Conservation (phyloP, 1,140 invertebrate species). For the Hypsibius dujardini region DNA sequence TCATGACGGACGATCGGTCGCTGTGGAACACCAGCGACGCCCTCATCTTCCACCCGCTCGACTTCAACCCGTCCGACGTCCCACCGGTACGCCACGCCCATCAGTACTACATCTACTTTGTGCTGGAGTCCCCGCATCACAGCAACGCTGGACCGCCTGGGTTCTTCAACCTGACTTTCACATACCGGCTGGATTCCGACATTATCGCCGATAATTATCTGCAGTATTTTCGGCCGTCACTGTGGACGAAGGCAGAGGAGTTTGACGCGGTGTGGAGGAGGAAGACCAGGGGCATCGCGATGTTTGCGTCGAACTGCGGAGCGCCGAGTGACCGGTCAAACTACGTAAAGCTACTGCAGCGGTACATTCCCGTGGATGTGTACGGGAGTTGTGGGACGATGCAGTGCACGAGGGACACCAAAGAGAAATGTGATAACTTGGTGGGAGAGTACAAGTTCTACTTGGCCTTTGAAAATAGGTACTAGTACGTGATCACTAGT, state of each 20-base stretch:
- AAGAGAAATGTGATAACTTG: constrained; percentile 24
- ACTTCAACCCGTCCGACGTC: constrained; percentile 21
- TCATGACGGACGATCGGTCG: constrained; percentile 19
- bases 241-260: neutral
- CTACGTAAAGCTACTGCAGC: constrained; percentile 25
- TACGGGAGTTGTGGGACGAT: constrained; percentile 29
- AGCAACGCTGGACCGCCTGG: constrained; percentile 15
- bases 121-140: constrained; percentile 22
- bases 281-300: constrained; percentile 33
- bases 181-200: constrained; percentile 27
- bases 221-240: constrained; percentile 2
- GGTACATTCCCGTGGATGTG: constrained; percentile 28
- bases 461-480: constrained; percentile 35
- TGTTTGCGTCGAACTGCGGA: constrained; percentile 32
- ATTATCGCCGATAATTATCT: constrained; percentile 20
- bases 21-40: constrained; percentile 21
- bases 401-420: constrained; percentile 23
- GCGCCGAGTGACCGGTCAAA: constrained; percentile 25
- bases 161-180: constrained; percentile 30
- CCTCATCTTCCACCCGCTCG: constrained; percentile 23
- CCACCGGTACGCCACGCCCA: neutral
- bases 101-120: constrained; percentile 24
- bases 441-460: constrained; percentile 30
- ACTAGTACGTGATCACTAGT: neutral
- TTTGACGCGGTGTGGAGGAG: neutral